A percentile compares a stretch with the other conserved stretches of the same genome.
Conservation (phyloP, 2,113 vertebrate genomes). For the Protobothrops flavoviridis region DNA sequence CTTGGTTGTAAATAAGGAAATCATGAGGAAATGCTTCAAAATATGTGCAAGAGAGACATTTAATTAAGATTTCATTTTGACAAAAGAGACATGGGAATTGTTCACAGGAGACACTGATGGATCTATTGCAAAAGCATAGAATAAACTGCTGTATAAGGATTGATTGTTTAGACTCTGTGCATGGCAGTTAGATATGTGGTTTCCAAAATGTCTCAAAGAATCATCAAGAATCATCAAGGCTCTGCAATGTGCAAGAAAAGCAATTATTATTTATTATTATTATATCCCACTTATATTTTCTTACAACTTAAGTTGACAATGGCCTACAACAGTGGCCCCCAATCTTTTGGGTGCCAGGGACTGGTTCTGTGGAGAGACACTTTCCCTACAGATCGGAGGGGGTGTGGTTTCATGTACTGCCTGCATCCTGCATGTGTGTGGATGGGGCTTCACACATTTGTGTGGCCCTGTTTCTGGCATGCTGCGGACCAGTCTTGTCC, state of each 20-base stretch:
- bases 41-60: neutral
- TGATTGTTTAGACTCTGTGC: neutral
- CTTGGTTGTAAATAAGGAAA: neutral
- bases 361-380: neutral
- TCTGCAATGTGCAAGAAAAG: neutral
- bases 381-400: neutral
- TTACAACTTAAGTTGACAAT: neutral
- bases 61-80: neutral
- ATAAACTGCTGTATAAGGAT: neutral
- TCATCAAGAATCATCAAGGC: neutral
- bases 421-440: neutral
- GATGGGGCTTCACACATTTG: neutral
- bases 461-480: neutral
- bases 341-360: neutral
- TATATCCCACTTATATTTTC: neutral
- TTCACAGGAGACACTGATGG: neutral
- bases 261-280: neutral
- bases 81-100: neutral
- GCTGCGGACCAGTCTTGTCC: neutral
- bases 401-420: neutral
- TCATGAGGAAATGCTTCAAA: neutral
- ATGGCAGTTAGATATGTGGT: neutral
- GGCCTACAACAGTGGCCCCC: neutral
- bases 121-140: neutral
- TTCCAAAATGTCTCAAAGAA: neutral